Conservation (phyloP, 2,888 invertebrate genomes). For the Thymelicus lineola region DNA sequence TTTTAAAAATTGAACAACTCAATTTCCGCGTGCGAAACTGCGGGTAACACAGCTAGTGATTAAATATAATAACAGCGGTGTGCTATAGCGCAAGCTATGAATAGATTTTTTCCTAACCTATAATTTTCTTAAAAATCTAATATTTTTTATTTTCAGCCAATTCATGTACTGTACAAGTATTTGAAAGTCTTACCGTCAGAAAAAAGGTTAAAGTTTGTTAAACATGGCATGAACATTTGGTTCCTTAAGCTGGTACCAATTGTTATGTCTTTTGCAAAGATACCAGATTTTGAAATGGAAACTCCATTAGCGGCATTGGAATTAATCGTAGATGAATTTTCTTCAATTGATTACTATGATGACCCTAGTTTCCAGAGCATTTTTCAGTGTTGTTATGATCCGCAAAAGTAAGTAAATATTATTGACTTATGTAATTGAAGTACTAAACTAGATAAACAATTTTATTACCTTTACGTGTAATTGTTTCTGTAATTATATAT, state of each 20-base stretch:
- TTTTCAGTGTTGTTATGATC: too few relatives aligned
- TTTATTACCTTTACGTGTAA: too few relatives aligned
- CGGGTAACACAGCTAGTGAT: too few relatives aligned
- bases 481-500: too few relatives aligned
- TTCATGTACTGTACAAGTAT: conserved; percentile 65
- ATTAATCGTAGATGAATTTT: conserved; percentile 67
- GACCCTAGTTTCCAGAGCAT: conserved; percentile 73
- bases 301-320: conserved; percentile 66
- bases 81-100: too few relatives aligned
- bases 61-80: too few relatives aligned
- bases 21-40: too few relatives aligned
- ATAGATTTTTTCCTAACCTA: too few relatives aligned
- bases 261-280: conserved; percentile 54
- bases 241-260: conserved; percentile 75
- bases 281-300: conserved; percentile 32
- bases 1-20: too few relatives aligned
- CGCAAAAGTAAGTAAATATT: conserved; percentile 60
- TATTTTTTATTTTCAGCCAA: conserved; percentile 55
- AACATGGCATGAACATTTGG: conserved; percentile 75
- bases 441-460: too few relatives aligned
- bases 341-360: conserved; percentile 64
- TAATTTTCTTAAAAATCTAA: too few relatives aligned
- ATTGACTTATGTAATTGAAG: background rate
- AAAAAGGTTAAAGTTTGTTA: conserved; percentile 61
- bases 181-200: conserved; percentile 61